These are phyloP conservation scores for Deilephila elpenor DNA, from an alignment of 2,888 invertebrate genomes.

Conservation along the genomic window DNA sequence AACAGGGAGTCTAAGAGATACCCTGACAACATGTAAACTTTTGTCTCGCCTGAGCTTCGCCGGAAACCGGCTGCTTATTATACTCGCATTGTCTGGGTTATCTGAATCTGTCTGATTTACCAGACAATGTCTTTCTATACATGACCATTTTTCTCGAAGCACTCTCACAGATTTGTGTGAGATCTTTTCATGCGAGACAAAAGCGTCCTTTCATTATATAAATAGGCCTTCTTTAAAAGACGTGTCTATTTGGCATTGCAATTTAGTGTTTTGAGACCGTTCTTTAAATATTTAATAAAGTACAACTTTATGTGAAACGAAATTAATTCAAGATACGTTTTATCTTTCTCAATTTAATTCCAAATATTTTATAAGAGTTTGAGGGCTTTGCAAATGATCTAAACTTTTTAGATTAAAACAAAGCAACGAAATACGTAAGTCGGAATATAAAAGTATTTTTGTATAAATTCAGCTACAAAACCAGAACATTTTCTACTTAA, in stretches of 20 bases:
- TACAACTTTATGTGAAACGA: neutral
- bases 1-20: conserved; percentile 60
- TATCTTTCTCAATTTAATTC: neutral
- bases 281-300: neutral
- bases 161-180: conserved; percentile 43
- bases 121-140: conserved; percentile 61
- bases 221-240: conserved; percentile 37
- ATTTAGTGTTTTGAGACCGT: neutral
- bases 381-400: conserved; percentile 5
- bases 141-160: conserved; percentile 51
- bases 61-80: conserved; percentile 74
- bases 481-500: conserved; percentile 13
- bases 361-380: neutral
- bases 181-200: conserved; percentile 49
- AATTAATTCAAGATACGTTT: conserved; percentile 7
- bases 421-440: neutral
- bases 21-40: conserved; percentile 67
- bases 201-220: conserved; percentile 43
- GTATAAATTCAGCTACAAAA: neutral
- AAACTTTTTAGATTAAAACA: conserved; percentile 19
- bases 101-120: conserved; percentile 67
- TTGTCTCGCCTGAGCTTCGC: conserved; percentile 67
- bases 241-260: conserved; percentile 16
- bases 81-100: conserved; percentile 71
- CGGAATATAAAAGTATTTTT: conserved; percentile 13